Evolutionary conservation across 2,113 vertebrate species (phyloP).

Genomic region (Mola mola): DNA sequence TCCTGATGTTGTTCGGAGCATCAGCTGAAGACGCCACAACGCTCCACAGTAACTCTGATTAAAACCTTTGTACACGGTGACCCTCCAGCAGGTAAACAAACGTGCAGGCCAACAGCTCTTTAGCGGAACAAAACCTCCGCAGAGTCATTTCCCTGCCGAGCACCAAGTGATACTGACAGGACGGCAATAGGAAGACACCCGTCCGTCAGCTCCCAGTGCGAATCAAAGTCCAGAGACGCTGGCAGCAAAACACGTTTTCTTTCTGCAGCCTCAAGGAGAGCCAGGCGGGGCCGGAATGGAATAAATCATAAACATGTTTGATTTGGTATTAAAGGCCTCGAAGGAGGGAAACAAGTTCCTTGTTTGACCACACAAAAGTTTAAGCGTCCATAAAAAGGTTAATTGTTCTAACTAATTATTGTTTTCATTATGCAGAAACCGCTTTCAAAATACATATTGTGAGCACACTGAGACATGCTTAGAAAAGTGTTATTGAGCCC

Average conservation of each 20-base stretch:
- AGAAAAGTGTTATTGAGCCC: too few species aligned
- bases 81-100: conserved; percentile 3
- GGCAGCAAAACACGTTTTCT: conserved; percentile 69
- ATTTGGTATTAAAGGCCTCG: conserved; percentile 7
- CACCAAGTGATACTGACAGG: conserved; percentile 24
- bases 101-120: conserved; percentile 29
- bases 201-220: conserved; percentile 12
- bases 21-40: too few species aligned
- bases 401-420: too few species aligned
- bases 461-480: too few species aligned
- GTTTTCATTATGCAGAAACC: too few species aligned
- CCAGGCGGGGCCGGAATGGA: conserved; percentile 27
- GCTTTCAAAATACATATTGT: too few species aligned
- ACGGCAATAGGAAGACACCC: conserved; percentile 41
- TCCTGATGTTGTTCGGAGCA: too few species aligned
- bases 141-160: conserved; percentile 30
- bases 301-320: conserved; percentile 24
- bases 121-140: conserved; percentile 59
- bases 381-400: not conserved
- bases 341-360: not conserved
- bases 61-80: conserved; percentile 36
- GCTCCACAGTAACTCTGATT: too few species aligned
- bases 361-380: not conserved
- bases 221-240: conserved; percentile 60
- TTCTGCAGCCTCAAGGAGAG: not conserved